A percentile compares a stretch with the other conserved stretches of the same genome.
These are phyloP conservation scores for Andrena praecox DNA, from an alignment of 2,888 invertebrate genomes.

Conservation along the genomic window DNA sequence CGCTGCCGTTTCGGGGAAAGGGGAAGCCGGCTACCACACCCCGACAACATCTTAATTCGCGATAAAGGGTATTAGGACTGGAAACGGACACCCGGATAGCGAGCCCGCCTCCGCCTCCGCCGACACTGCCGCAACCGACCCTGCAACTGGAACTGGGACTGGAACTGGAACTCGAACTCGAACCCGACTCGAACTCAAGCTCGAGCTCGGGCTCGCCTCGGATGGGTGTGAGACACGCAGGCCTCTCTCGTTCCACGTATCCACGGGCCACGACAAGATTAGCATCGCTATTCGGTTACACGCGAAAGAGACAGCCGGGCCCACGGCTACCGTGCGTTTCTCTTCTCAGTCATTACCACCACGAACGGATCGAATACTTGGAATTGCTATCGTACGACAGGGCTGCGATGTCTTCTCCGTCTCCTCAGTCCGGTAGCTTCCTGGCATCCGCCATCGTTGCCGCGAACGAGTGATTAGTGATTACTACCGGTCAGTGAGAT, in stretches of 20 bases:
- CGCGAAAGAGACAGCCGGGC: conserved; percentile 78
- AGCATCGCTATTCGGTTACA: conserved; percentile 82
- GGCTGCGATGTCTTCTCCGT: conserved; percentile 1
- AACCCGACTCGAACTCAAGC: too few relatives aligned
- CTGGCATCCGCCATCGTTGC: neutral
- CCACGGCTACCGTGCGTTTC: conserved; percentile 69
- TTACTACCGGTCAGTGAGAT: neutral
- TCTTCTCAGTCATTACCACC: conserved; percentile 74
- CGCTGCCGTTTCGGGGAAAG: conserved; percentile 67
- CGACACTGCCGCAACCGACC: conserved; percentile 38
- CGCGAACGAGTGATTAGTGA: neutral
- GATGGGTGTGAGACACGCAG: conserved; percentile 72
- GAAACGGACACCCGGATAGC: conserved; percentile 67
- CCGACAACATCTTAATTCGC: conserved; percentile 80
- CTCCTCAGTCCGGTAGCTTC: neutral
- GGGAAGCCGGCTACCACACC: conserved; percentile 62
- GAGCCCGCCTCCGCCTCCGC: conserved; percentile 17
- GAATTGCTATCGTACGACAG: conserved; percentile 36
- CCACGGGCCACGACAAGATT: conserved; percentile 80
- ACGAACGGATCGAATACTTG: conserved; percentile 51
- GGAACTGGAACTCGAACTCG: too few relatives aligned
- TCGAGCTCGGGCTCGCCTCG: conserved; percentile 38
- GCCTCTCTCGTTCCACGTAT: conserved; percentile 73
- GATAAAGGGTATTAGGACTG: conserved; percentile 81
- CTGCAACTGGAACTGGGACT: conserved; percentile 63